Evolutionary conservation across 2,797 vertebrate genomes (phyloP), one percentile per base, ranked within the genome.

Genomic region (Lagodon rhomboides): DNA sequence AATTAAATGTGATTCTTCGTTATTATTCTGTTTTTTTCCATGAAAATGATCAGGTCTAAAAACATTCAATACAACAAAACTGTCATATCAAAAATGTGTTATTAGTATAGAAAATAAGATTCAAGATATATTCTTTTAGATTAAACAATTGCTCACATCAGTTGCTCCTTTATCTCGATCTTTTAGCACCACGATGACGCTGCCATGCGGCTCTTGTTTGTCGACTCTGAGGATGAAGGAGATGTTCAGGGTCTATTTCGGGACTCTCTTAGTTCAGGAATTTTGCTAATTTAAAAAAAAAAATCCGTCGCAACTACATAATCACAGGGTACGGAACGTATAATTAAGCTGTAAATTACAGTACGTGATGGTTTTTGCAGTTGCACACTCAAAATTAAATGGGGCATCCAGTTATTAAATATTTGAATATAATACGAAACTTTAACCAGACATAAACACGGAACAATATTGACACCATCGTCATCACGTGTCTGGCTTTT

Each of bases 311-410:
- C 43, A 44, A 15, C 43, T 44, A 3, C 30, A 63, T 49, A 73
- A 70, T 73, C 47, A 56, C 25, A 63, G 73, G 23, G 55, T 68
- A 53, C 50, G 7, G 7, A 83, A 67, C 63, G n/a, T 55, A 50
- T 79, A 66, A 66, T 73, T 59, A 73, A 54, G 15, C 70, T 23
- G 61, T 58, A 59, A 65, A 54, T 77, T 79, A 65, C 23, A 43
- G 11, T 44, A 51, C 44, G 46, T 23, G 20, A 62, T 50, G 30
- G 49, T 62, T 55, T 55, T 27, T 70, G 20, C 49, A 9, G 50
- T 17, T 47, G n/a, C 61, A 4, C 16, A 23, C 22, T 34, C 1
- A 38, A 38, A 65, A 70, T 65, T 4, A 65, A 65, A 59, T 54
- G 25, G 43, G 41, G 17, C 7, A 1, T 16, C 30, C 50, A 30